phyloP scores from a whole-genome alignment of 2,113 vertebrate genomes.

The Syngnathus floridae region DNA sequence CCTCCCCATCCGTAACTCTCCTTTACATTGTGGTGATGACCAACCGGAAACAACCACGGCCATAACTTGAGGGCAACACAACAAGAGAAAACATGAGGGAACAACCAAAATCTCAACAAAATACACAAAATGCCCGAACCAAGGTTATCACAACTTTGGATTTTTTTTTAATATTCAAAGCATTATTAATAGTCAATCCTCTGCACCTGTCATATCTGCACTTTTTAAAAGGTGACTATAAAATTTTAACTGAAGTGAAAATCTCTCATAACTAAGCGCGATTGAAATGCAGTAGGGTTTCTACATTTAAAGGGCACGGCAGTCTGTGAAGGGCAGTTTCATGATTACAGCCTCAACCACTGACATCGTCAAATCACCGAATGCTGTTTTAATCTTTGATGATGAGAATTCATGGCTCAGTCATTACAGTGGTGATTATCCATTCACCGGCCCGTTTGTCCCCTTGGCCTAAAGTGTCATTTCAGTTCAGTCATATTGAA shows the following conservation, averaged over 20 bases:
- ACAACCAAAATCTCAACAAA: no score
- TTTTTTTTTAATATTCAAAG: background rate
- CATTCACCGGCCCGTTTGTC: slow-evolving; percentile 49
- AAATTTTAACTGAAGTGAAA: slow-evolving; percentile 12
- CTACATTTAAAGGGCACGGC: slow-evolving; percentile 1
- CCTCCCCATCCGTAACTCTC: no score
- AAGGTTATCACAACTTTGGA: no score
- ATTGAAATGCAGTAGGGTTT: slow-evolving; percentile 13
- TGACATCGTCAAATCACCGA: slow-evolving; percentile 9
- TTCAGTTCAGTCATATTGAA: slow-evolving; percentile 56
- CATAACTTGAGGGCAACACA: no score
- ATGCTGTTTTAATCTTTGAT: slow-evolving; percentile 43
- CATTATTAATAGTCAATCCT: background rate
- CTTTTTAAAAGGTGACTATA: slow-evolving; percentile 10
- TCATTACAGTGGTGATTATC: slow-evolving; percentile 39
- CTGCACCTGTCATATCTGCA: background rate
- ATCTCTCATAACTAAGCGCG: slow-evolving; percentile 26
- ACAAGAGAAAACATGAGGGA: no score
- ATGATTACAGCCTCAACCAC: slow-evolving; percentile 10
- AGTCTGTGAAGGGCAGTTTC: slow-evolving; percentile 8
- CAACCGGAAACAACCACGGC: no score
- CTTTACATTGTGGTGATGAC: no score
- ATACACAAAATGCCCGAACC: no score
- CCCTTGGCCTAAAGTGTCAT: slow-evolving; percentile 43
- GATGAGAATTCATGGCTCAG: slow-evolving; percentile 37